Base-by-base conservation (phyloP, 2,888 invertebrate species). In the Palloptera scutellata region DNA sequence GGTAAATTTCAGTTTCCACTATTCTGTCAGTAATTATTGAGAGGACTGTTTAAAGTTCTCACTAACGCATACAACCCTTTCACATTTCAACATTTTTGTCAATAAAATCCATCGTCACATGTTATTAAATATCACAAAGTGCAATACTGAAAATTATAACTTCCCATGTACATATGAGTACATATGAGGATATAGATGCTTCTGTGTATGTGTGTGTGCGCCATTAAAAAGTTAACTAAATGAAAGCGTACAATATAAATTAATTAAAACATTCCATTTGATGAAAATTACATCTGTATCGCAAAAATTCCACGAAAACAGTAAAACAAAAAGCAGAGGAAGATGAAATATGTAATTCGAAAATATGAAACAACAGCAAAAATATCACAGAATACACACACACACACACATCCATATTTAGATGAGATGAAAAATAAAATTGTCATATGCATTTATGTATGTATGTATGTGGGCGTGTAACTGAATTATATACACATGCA, bases 261-360 rank as follows among this genome's bases (percentile, higher is more conserved):
- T 75, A 75, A 75, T 75, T 75, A 75, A 72, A 75, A 74, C 73
- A 74, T 75, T 75, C 75, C 75, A 75, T 75, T 75, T 75, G 68
- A 59, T 72, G 63, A 66, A 70, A 73, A 73, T 73, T 71, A 70
- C 69, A 72, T 74, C 72, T 72, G 69, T 62, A 60, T 68, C 70
- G 70, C 69, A 69, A 61, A 30, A 66, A 66, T 66, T 66, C 66
- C 66, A 65, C 53, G 64, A 64, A 55, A 45, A 43, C 43, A 59
- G 30, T 53, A 17, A 59, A 58, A 58, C 58, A 54, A 64, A 64
- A 64, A 51, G 48, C 15, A 41, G 59, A 15, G 64, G 59, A 43
- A 51, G 55, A 55, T 19, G 15, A 19, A 17, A 42, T 20, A n/a
- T n/a, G n/a, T n/a, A 48, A 40, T 15, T 57, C 15, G 4, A 41